Percentiles rank a stretch among this genome's conserved stretches.
Evolutionary conservation across 2,113 vertebrate genomes (phyloP).

Genomic region (Litocranius walleri): DNA sequence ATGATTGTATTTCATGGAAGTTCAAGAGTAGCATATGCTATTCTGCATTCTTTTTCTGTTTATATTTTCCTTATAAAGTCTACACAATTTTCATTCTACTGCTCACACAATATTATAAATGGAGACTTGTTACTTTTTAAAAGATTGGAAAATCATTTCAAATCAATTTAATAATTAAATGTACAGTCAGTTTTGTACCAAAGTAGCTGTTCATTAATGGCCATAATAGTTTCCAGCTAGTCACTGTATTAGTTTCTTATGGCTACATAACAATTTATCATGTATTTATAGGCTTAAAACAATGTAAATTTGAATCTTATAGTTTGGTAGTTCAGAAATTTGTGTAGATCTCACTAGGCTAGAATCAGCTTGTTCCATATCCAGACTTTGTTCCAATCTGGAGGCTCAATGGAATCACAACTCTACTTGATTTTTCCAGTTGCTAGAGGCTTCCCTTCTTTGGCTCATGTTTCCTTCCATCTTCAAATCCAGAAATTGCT

Average conservation of each 20-base stretch:
- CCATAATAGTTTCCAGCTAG: background rate
- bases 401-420: rapidly evolving
- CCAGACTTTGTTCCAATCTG: background rate
- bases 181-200: background rate
- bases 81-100: background rate
- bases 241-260: background rate
- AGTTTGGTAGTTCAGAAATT: background rate
- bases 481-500: background rate
- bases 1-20: background rate
- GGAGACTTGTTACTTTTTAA: background rate
- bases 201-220: background rate
- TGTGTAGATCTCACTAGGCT: background rate
- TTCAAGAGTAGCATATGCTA: background rate
- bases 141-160: background rate
- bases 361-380: background rate
- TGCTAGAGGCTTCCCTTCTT: background rate
- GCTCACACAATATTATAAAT: background rate
- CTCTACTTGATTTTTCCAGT: background rate
- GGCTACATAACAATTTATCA: background rate
- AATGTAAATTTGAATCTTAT: background rate
- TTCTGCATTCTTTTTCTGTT: background rate
- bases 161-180: background rate
- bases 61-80: background rate
- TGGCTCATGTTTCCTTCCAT: background rate
- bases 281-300: background rate